Evolutionary conservation across 2,888 invertebrate genomes (phyloP).

Genomic region (Auanema sp.): DNA sequence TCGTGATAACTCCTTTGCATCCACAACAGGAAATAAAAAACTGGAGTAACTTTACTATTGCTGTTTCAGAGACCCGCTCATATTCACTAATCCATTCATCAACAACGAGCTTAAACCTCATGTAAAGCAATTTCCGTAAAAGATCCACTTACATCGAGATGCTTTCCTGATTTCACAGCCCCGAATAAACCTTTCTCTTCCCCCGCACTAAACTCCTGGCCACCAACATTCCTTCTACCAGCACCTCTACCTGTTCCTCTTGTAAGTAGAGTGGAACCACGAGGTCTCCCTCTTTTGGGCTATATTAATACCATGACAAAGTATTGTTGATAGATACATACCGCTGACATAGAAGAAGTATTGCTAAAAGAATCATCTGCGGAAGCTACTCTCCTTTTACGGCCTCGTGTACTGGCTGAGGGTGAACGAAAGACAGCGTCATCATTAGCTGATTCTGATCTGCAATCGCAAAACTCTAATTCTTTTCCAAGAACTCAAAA

Average conservation of each 20-base stretch:
- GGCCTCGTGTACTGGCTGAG: slow-evolving; percentile 37
- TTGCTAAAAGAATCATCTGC: slow-evolving; percentile 12
- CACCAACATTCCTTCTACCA: slow-evolving; percentile 17
- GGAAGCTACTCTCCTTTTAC: slow-evolving; percentile 26
- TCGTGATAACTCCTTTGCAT: slow-evolving; percentile 87
- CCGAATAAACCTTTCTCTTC: slow-evolving; percentile 47
- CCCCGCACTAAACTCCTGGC: slow-evolving; percentile 19
- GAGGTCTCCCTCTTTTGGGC: slow-evolving; percentile 46
- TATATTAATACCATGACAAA: slow-evolving; percentile 20
- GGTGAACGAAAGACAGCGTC: slow-evolving; percentile 44
- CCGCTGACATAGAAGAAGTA: slow-evolving; percentile 11
- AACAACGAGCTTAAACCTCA: slow-evolving; percentile 65
- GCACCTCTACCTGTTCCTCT: slow-evolving; percentile 20
- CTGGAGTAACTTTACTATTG: slow-evolving; percentile 89
- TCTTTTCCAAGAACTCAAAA: not conserved
- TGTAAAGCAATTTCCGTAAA: not conserved
- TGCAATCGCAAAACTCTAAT: not conserved
- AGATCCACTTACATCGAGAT: slow-evolving; percentile 28
- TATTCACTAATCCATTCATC: slow-evolving; percentile 99
- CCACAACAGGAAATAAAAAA: slow-evolving; percentile 97
- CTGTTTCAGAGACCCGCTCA: slow-evolving; percentile 81
- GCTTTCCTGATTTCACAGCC: slow-evolving; percentile 48
- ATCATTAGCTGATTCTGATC: slow-evolving; percentile 12
- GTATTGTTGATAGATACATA: not conserved
- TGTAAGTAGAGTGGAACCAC: slow-evolving; percentile 22